Evolutionary conservation across 2,888 invertebrate genomes (phyloP), one percentile per base, ranked within the genome.

Genomic region (Melieria crassipennis): DNA sequence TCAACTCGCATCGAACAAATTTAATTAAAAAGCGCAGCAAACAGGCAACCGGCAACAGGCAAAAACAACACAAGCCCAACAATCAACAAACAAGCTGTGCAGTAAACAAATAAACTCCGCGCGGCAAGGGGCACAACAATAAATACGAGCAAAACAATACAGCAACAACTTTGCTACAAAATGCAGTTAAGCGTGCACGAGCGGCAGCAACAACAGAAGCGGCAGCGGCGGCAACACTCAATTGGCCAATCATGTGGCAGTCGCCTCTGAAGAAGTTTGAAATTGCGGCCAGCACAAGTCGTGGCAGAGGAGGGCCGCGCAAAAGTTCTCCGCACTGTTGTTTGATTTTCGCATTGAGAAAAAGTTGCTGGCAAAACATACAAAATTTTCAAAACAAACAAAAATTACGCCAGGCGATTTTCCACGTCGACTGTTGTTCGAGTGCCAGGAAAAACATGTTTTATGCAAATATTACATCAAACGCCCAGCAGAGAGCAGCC

Each of bases 161-260:
- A 7, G 55, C 13, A 55, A 11, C 16, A 55, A 13, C 60, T 43
- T 30, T 30, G 30, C 30, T 30, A 2, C 30, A 30, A 30, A 30
- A 30, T 30, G 30, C 30, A 30, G 30, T 30, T 30, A 30, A 30
- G 30, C 30, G 3, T 16, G 5, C 55, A 10, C 13, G 13, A 55
- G 13, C 13, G 7, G n/a, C 7, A 46, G 42, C 52, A 46, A 10
- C 66, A 60, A 50, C 60, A 10, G 45, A 67, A 43, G 46, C 60
- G 42, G 50, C 50, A 67, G 52, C 61, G 60, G 60, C 16, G 50
- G 30, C 30, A 30, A 30, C 43, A 48, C 67, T 67, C 67, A 67
- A 67, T 67, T 67, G 61, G 67, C 67, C 60, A 61, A 58, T 58
- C 47, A 66, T 66, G 66, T 66, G 57, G 66, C 66, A 66, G 66